phyloP scores from a whole-genome alignment of 35 echinoderm and acorn worm genomes.

The Heliocidaris tuberculata region DNA sequence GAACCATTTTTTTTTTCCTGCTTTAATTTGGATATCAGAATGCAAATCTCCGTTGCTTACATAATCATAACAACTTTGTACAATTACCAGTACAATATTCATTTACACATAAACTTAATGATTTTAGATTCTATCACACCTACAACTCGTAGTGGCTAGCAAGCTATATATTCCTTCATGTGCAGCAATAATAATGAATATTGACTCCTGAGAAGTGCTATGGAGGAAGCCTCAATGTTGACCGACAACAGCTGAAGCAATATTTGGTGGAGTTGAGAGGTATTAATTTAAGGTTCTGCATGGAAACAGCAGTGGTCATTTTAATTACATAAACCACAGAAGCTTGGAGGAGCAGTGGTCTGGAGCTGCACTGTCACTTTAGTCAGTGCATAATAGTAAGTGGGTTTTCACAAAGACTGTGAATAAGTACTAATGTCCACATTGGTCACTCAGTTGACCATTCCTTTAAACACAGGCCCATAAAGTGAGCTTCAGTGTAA shows the following conservation, averaged over 20 bases:
- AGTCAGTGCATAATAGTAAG: not conserved
- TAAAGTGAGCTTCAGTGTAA: not conserved
- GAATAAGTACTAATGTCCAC: not conserved
- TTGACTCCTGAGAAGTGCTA: not conserved
- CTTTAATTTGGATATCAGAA: too few species aligned
- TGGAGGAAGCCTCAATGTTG: not conserved
- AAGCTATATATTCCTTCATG: too few species aligned
- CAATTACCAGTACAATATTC: too few species aligned
- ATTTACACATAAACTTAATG: too few species aligned
- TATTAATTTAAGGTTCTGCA: not conserved
- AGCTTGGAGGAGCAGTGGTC: not conserved
- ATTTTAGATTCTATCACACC: too few species aligned
- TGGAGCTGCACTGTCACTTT: not conserved
- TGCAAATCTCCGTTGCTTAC: too few species aligned
- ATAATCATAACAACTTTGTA: too few species aligned
- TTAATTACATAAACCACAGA: slow-evolving; percentile 24
- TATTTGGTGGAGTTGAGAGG: not conserved
- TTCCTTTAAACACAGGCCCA: not conserved
- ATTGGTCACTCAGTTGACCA: not conserved
- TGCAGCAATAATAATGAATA: not conserved
- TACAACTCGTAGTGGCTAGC: too few species aligned
- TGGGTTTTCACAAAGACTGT: not conserved
- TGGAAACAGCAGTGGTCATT: slow-evolving; percentile 2
- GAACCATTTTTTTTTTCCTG: too few species aligned
- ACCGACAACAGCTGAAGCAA: slow-evolving; percentile 28